Evolutionary conservation across 2,888 invertebrate genomes (phyloP).

Genomic region (Dicroscelio sp.): DNA sequence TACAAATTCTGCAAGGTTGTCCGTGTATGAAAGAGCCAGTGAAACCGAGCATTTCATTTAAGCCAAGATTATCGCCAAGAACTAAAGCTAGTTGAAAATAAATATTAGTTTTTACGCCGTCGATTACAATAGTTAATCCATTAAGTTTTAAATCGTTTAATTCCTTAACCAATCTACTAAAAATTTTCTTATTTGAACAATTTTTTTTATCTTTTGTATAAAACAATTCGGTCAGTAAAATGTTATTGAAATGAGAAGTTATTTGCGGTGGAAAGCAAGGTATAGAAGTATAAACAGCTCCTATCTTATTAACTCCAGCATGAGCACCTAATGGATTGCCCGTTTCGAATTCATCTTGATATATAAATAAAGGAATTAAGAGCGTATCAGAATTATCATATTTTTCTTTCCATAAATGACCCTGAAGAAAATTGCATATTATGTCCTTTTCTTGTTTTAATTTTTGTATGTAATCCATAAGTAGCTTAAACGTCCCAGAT

Average conservation of each 20-base stretch:
- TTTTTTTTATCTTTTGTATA: conserved; percentile 47
- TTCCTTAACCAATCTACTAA: conserved; percentile 3
- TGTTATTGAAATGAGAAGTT: conserved; percentile 29
- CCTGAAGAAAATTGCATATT: conserved; percentile 27
- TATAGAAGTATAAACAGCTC: conserved; percentile 34
- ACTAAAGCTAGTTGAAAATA: conserved; percentile 38
- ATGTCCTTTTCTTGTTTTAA: conserved; percentile 24
- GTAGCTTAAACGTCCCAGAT: conserved; percentile 9
- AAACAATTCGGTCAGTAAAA: conserved; percentile 41
- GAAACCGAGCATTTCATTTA: conserved; percentile 53
- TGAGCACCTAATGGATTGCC: conserved; percentile 32
- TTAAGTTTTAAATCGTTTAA: conserved; percentile 19
- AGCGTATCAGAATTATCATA: not conserved
- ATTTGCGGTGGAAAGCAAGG: conserved; percentile 16
- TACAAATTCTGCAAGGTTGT: conserved; percentile 52
- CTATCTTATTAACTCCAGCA: conserved; percentile 47
- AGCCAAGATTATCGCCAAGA: conserved; percentile 30
- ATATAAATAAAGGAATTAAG: conserved; percentile 13
- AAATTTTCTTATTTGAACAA: conserved; percentile 38
- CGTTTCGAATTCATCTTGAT: conserved; percentile 11
- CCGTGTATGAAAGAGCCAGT: conserved; percentile 6
- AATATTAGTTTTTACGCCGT: not conserved
- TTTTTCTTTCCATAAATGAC: conserved; percentile 41
- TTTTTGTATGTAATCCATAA: conserved; percentile 38
- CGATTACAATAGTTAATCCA: conserved; percentile 31